Evolutionary conservation across 2,113 vertebrate genomes (phyloP), one percentile per base, ranked within the genome.

Genomic region (Coreoperca whiteheadi): DNA sequence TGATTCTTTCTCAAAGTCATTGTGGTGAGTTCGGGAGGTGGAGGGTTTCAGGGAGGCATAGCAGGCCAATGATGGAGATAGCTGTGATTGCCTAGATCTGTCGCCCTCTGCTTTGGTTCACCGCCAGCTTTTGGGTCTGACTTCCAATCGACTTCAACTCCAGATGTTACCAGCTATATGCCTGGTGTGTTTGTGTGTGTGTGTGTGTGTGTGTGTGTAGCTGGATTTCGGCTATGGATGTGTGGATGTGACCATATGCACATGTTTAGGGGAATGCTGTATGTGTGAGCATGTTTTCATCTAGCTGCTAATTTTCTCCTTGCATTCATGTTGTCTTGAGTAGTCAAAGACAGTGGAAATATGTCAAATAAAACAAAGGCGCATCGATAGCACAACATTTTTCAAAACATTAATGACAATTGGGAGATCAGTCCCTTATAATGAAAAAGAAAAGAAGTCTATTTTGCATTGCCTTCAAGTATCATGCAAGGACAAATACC

Each of bases 141-240:
- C 93, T 93, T 92, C 92, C 87, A 87, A 53, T 91, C 67, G 90
- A 93, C 91, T 93, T 93, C 81, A 78, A 80, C 75, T 93, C 92
- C 95, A 95, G 94, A 94, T 96, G 94, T 96, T 95, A 87, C 66
- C 81, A 63, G 81, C 60, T 85, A 77, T 71, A 69, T 32, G 81
- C 79, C 59, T 76, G 64, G 74, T 83, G 74, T 81, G 82, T 82
- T 67, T 82, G 61, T 81, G 67, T 68, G n/a, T 77, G 81, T 76
- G 2, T 82, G 61, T 81, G 67, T 68, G n/a, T 77, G 81, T 76
- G 2, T 64, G 81, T 59, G 79, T 54, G 64, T 57, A 53, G 78
- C 63, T 79, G 54, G 34, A 53, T 74, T 72, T 61, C 68, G 48
- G 48, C 56, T 59, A 18, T 15, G 60, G n/a, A 56, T 67, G 68